Conservation (phyloP, 2,888 invertebrate species). For the Pyrocoelia pectoralis region DNA sequence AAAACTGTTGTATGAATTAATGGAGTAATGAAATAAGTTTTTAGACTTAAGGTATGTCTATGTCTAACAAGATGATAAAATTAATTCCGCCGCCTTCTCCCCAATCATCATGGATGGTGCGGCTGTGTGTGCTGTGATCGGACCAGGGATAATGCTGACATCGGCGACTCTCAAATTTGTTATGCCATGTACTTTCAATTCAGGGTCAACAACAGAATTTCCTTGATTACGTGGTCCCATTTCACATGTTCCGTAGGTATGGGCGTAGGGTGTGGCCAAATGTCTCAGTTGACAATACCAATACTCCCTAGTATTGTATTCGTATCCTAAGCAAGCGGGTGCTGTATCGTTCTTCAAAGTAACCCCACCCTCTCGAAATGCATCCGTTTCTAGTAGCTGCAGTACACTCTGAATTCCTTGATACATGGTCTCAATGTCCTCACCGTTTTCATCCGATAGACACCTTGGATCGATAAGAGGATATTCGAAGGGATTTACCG, state of each 20-base stretch:
- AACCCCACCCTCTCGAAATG: slow-evolving; percentile 67
- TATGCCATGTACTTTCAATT: slow-evolving; percentile 63
- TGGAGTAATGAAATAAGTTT: too few relatives aligned
- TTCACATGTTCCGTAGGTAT: slow-evolving; percentile 71
- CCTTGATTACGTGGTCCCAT: neutral
- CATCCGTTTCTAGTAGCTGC: slow-evolving; percentile 51
- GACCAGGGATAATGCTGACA: slow-evolving; percentile 58
- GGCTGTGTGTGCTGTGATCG: slow-evolving; percentile 63
- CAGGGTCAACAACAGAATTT: slow-evolving; percentile 65
- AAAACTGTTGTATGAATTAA: too few relatives aligned
- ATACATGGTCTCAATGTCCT: neutral
- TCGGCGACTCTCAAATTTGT: neutral
- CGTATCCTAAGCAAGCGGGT: slow-evolving; percentile 63
- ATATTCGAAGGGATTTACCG: too few relatives aligned
- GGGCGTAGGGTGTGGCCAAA: slow-evolving; percentile 69
- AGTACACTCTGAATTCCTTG: neutral
- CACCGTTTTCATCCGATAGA: slow-evolving; percentile 3
- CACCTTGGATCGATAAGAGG: neutral
- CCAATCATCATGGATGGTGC: slow-evolving; percentile 65
- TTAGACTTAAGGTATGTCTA: too few relatives aligned
- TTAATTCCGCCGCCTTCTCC: slow-evolving; percentile 64
- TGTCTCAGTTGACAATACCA: slow-evolving; percentile 67
- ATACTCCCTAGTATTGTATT: slow-evolving; percentile 68
- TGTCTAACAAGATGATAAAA: too few relatives aligned
- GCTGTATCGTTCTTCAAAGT: slow-evolving; percentile 63